Base-by-base conservation (phyloP, 1,140 invertebrate species). In the Nasonia vitripennis region DNA sequence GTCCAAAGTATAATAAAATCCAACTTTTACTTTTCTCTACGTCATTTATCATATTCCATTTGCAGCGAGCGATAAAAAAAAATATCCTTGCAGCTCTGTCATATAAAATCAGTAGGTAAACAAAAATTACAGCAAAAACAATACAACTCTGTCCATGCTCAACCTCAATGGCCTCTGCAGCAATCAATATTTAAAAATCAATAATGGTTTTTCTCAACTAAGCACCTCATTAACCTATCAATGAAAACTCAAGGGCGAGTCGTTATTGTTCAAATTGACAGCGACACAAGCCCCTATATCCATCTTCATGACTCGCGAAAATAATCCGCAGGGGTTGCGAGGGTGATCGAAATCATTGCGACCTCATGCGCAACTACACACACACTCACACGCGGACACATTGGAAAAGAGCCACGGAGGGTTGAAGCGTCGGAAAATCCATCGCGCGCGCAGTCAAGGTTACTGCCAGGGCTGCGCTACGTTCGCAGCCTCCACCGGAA, bases 101-200 rank as follows among this genome's bases (percentile, higher is more conserved):
- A 20, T 17, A 51, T 51, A 0, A 48, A 6, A n/a, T 4, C 20
- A 71, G 68, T 14, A 11, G 6, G 6, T 14, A 20, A 37, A 6
- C 27, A 45, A 45, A 45, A 45, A 62, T 78, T 17, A 0, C 5
- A 62, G 10, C n/a, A 78, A 62, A 37, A 34, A 67, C 55, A 62
- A 17, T 23, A 11, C 12, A 78, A 20, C 12, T 37, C 9, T 34
- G 10, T 62, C 55, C 62, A 10, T 17, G 12, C 23, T 77, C 12
- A 45, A n/a, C 11, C 5, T 11, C 70, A 83, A 51, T 51, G 45
- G 20, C 37, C 17, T 68, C 34, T 67, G 20, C 45, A 12, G 45
- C 45, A 70, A 81, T 78, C 78, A 81, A 86, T 86, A 78, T 77
- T 81, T 55, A 77, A 73, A 79, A 82, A 83, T 82, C 74, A 73